These are phyloP conservation scores for Poecile atricapillus DNA, from an alignment of 2,113 vertebrate genomes.

Conservation along the genomic window DNA sequence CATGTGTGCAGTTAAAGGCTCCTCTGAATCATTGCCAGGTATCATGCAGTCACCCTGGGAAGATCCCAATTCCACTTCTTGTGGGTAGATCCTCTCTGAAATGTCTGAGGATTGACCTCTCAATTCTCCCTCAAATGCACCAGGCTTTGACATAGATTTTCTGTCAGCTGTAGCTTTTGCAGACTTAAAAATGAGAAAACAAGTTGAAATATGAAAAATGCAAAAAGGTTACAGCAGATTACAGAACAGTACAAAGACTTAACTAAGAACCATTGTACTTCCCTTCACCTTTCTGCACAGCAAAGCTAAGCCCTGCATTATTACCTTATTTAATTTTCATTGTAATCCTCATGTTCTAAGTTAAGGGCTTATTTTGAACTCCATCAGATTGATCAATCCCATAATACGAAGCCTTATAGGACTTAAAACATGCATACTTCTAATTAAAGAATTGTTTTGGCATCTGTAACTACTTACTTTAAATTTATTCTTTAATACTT, in stretches of 20 bases:
- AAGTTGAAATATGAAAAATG: not conserved
- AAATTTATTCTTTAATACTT: not conserved
- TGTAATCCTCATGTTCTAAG: not conserved
- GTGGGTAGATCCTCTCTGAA: conserved; percentile 78
- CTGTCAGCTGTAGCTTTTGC: conserved; percentile 90
- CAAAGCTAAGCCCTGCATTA: not conserved
- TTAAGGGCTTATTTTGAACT: not conserved
- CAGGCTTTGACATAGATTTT: conserved; percentile 82
- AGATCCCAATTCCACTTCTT: conserved; percentile 84
- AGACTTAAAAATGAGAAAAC: conserved; percentile 75
- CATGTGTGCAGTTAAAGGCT: conserved; percentile 82
- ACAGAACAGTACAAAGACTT: not conserved
- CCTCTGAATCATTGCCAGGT: conserved; percentile 85
- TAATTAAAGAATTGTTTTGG: not conserved
- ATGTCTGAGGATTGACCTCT: conserved; percentile 80
- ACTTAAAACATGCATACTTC: not conserved
- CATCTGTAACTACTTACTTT: not conserved
- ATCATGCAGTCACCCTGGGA: conserved; percentile 85
- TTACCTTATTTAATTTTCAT: not conserved
- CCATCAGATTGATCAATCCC: not conserved
- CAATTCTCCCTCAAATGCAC: conserved; percentile 85
- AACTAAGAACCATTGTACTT: not conserved
- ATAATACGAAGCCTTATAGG: not conserved
- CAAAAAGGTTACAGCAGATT: not conserved
- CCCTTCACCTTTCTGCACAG: not conserved